These are phyloP conservation scores for Aphelocoma californica DNA, from an alignment of 2,797 vertebrate genomes.

Conservation along the genomic window DNA sequence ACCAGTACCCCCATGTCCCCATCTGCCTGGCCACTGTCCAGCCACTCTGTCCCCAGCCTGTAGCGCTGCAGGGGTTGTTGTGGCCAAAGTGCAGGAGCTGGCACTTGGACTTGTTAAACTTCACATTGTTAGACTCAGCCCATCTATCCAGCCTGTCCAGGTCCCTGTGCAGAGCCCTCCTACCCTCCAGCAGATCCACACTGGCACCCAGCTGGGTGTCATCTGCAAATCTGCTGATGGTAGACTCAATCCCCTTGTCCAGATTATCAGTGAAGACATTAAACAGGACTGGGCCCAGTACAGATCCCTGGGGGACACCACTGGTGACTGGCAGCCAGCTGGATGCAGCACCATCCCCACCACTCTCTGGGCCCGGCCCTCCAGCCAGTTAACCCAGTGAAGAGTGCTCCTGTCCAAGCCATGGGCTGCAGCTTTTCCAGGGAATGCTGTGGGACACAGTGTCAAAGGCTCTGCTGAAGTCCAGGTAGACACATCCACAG, in stretches of 20 bases:
- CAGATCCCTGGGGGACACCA: no score
- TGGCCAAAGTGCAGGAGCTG: not conserved
- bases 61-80: not conserved
- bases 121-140: not conserved
- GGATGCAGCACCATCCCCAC: not conserved
- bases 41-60: not conserved
- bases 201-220: not conserved
- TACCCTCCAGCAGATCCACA: not conserved
- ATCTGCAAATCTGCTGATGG: no score
- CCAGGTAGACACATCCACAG: not conserved
- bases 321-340: fast-evolving
- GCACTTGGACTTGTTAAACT: not conserved
- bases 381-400: not conserved
- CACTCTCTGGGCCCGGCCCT: not conserved
- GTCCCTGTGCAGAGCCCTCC: not conserved
- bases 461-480: no score
- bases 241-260: not conserved
- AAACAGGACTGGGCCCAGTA: not conserved
- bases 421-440: no score
- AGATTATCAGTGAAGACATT: not conserved
- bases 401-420: no score
- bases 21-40: not conserved
- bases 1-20: not conserved
- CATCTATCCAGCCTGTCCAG: not conserved
- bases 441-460: no score